phyloP scores from a whole-genome alignment of 2,888 invertebrate species.

The Lymantria dispar region DNA sequence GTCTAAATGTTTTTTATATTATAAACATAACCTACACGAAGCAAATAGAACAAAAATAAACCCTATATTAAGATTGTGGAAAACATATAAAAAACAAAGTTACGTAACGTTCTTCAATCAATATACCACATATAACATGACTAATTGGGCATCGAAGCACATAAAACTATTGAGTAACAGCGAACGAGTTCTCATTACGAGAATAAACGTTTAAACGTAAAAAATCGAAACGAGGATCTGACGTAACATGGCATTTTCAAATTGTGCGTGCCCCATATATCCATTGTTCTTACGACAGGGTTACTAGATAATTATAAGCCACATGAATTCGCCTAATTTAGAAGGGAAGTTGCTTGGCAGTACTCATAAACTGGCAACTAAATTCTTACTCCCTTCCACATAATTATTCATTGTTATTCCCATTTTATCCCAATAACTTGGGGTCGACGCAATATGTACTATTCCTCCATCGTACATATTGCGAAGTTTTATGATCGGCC shows the following conservation, averaged over 20 bases:
- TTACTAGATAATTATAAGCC: background rate
- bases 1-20: too few relatives aligned
- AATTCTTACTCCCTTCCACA: too few relatives aligned
- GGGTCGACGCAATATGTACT: too few relatives aligned
- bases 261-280: slow-evolving; percentile 3
- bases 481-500: too few relatives aligned
- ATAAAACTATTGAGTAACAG: slow-evolving; percentile 1
- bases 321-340: too few relatives aligned
- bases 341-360: too few relatives aligned
- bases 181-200: slow-evolving; percentile 9
- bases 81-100: background rate
- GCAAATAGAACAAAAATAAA: too few relatives aligned
- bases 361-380: too few relatives aligned
- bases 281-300: slow-evolving; percentile 25
- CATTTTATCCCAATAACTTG: too few relatives aligned
- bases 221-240: background rate
- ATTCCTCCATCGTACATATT: too few relatives aligned
- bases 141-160: slow-evolving; percentile 5
- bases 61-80: background rate
- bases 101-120: background rate
- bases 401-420: too few relatives aligned
- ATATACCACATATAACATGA: slow-evolving; percentile 1
- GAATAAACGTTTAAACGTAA: background rate
- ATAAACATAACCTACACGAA: too few relatives aligned
- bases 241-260: slow-evolving; percentile 6